phyloP scores from a whole-genome alignment of 2,888 invertebrate genomes.

The Macrophya annulata region DNA sequence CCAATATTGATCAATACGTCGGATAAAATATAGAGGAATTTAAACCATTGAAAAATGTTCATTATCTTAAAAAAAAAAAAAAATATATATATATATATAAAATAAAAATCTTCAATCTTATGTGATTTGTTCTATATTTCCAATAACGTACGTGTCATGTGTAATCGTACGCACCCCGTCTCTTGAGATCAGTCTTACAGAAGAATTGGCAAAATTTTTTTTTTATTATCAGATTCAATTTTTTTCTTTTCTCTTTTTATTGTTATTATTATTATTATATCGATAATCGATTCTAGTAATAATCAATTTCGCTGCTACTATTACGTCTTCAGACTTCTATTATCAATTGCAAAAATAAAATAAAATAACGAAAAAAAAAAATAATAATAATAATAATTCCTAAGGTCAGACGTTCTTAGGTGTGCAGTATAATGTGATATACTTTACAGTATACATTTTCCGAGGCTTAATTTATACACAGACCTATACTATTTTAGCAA shows the following conservation, averaged over 20 bases:
- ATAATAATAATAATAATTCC: not conserved
- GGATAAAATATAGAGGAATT: not conserved
- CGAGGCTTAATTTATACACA: not conserved
- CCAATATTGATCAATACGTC: not conserved
- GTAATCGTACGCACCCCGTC: not conserved
- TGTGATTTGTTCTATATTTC: not conserved
- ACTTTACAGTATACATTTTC: not conserved
- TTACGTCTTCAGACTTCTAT: not conserved
- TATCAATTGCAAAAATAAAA: not conserved
- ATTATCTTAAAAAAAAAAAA: not conserved
- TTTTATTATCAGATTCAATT: not conserved
- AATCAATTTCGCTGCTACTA: not conserved
- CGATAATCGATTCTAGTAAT: not conserved
- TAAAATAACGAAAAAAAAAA: not conserved
- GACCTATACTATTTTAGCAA: not conserved
- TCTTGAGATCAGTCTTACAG: not conserved
- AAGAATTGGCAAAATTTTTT: slow-evolving; percentile 1
- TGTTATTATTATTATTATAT: not conserved
- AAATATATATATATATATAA: too few relatives aligned
- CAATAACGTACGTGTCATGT: not conserved
- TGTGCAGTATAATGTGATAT: too few relatives aligned
- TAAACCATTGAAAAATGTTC: not conserved
- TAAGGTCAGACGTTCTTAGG: not conserved
- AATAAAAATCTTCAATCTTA: not conserved
- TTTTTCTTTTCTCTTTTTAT: not conserved